These are phyloP conservation scores for Sminthurides bifidus DNA, from an alignment of 1,140 invertebrate genomes.

Conservation along the genomic window DNA sequence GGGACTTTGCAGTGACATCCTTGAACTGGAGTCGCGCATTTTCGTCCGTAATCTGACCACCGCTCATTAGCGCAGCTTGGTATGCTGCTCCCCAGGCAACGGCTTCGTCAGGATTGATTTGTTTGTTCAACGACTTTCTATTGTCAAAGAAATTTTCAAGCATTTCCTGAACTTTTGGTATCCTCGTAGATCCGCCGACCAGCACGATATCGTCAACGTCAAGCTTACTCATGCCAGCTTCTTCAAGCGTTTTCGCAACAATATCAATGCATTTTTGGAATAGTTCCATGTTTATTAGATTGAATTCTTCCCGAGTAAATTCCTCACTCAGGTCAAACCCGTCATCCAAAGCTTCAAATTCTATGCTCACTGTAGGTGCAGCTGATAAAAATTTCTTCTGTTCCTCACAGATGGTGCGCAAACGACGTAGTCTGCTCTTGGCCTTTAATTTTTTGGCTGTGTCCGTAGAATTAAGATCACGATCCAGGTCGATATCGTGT, in stretches of 20 bases:
- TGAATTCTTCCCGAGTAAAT: conserved; percentile 12
- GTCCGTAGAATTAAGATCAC: conserved; percentile 5
- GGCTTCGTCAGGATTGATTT: conserved; percentile 44
- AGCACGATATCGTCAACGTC: conserved; percentile 28
- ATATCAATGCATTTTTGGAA: conserved; percentile 45
- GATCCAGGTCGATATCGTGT: conserved; percentile 42
- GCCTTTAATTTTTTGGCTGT: neutral
- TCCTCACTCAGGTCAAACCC: neutral
- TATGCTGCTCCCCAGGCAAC: conserved; percentile 46
- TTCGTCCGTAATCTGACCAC: conserved; percentile 45
- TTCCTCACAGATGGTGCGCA: conserved; percentile 15
- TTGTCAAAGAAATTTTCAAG: conserved; percentile 6
- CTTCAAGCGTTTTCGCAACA: conserved; percentile 46
- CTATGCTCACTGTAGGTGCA: conserved; percentile 15
- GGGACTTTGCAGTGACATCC: conserved; percentile 41
- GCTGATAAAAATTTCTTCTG: conserved; percentile 8
- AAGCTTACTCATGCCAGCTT: conserved; percentile 45
- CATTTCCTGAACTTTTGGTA: conserved; percentile 22
- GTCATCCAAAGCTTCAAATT: conserved; percentile 10
- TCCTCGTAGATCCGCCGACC: conserved; percentile 20
- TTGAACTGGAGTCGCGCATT: conserved; percentile 42
- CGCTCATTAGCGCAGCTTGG: conserved; percentile 48
- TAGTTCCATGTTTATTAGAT: conserved; percentile 33
- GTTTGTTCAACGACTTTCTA: conserved; percentile 28
- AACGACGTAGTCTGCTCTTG: neutral